A percentile compares a stretch with the other conserved stretches of the same genome.
phyloP scores from a whole-genome alignment of 2,113 vertebrate species.

The Chaenogobius annularis region DNA sequence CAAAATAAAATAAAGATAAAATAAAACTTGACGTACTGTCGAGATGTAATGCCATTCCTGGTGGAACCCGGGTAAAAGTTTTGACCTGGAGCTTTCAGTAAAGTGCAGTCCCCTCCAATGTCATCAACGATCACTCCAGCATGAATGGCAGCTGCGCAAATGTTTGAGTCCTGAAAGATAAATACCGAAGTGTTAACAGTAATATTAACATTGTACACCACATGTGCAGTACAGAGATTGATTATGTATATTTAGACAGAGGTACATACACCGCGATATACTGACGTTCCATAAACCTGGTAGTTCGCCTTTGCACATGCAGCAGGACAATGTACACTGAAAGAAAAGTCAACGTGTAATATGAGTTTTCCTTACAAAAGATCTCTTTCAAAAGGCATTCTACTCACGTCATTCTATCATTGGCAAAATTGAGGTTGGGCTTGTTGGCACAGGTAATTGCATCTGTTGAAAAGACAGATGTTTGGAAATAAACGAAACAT shows the following conservation, averaged over 20 bases:
- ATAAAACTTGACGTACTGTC: conserved; percentile 59
- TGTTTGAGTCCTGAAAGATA: conserved; percentile 74
- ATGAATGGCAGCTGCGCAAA: conserved; percentile 78
- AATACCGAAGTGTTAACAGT: background rate
- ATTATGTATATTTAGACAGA: background rate
- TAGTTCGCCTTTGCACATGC: conserved; percentile 61
- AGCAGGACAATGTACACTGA: conserved; percentile 79
- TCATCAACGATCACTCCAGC: conserved; percentile 75
- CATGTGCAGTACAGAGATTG: background rate
- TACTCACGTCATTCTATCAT: conserved; percentile 69
- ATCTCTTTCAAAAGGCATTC: background rate
- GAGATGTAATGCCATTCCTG: conserved; percentile 73
- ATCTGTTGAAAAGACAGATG: conserved; percentile 58
- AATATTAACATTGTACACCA: too few relatives aligned
- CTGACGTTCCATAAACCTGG: conserved; percentile 62
- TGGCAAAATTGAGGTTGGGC: conserved; percentile 61
- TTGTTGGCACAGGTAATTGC: conserved; percentile 65
- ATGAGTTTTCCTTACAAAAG: background rate
- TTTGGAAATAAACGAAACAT: background rate
- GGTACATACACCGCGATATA: conserved; percentile 73
- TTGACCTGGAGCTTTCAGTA: conserved; percentile 70
- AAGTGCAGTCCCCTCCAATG: conserved; percentile 74
- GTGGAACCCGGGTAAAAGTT: conserved; percentile 72
- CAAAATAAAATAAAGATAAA: too few relatives aligned
- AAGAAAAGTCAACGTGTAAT: conserved; percentile 9